Percentiles rank a stretch among this genome's conserved stretches.
These are phyloP conservation scores for Lasioglossum zephyrum DNA, from an alignment of 2,888 invertebrate genomes.

Conservation along the genomic window DNA sequence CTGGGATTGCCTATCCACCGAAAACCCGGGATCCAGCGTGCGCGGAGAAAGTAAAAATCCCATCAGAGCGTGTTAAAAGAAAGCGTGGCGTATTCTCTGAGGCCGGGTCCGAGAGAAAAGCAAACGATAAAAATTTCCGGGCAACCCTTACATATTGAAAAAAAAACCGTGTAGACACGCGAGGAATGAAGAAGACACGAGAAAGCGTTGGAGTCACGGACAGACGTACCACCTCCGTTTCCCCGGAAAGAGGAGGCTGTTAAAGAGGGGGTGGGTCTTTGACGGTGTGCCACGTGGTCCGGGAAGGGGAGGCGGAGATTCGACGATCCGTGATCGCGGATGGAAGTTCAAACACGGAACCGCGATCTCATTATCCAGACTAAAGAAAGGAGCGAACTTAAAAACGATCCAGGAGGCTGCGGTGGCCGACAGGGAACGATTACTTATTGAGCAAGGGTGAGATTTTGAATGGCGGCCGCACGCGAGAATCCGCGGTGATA, in stretches of 20 bases:
- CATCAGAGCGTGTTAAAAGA: constrained; percentile 10
- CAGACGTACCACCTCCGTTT: background rate
- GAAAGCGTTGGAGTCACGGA: background rate
- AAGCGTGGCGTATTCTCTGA: background rate
- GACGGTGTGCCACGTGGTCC: background rate
- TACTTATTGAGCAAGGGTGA: constrained; percentile 55
- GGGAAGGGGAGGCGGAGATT: background rate
- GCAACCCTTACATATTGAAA: constrained; percentile 5
- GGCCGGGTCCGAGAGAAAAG: background rate
- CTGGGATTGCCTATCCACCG: background rate
- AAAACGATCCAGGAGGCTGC: constrained; percentile 4
- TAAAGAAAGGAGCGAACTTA: constrained; percentile 20
- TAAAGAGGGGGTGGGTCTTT: background rate
- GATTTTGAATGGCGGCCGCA: constrained; percentile 50
- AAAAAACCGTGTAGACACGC: background rate
- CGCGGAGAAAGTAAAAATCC: constrained; percentile 11
- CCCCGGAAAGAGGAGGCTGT: background rate
- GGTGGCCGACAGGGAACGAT: background rate
- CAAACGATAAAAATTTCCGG: background rate
- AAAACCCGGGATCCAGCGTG: background rate
- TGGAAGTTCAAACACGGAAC: constrained; percentile 22
- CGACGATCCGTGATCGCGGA: background rate
- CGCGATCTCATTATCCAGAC: constrained; percentile 35
- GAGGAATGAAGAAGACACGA: background rate
- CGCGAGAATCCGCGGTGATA: constrained; percentile 61